These are phyloP conservation scores for Lemur catta DNA, from an alignment of 2,797 vertebrate genomes.

Conservation along the genomic window DNA sequence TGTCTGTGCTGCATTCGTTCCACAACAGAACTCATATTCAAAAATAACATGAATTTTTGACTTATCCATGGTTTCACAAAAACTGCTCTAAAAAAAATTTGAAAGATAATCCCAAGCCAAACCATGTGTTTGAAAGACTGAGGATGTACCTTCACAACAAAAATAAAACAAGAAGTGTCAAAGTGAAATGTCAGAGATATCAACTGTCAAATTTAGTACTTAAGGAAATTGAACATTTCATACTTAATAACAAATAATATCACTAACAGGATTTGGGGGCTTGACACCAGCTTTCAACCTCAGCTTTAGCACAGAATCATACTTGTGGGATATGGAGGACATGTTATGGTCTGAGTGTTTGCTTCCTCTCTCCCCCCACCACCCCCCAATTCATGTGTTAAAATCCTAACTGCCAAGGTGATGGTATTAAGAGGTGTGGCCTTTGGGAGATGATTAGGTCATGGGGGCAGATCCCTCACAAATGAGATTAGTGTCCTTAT, in stretches of 20 bases:
- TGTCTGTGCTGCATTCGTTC: too few relatives aligned
- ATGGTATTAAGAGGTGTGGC: not conserved
- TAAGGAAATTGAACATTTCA: too few relatives aligned
- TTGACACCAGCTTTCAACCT: not conserved
- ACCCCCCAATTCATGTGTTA: not conserved
- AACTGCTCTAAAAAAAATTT: too few relatives aligned
- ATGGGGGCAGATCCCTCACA: not conserved
- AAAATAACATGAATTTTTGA: too few relatives aligned
- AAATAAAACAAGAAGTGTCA: too few relatives aligned
- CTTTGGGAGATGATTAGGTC: not conserved
- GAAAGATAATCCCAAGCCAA: too few relatives aligned
- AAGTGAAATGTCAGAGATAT: too few relatives aligned
- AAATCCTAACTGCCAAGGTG: not conserved
- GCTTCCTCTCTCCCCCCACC: not conserved
- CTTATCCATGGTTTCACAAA: too few relatives aligned
- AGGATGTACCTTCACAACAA: too few relatives aligned
- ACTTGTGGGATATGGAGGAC: not conserved
- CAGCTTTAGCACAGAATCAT: not conserved
- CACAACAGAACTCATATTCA: too few relatives aligned
- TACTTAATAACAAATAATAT: not conserved
- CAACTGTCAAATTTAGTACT: too few relatives aligned
- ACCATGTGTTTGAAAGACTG: too few relatives aligned
- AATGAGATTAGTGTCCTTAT: not conserved
- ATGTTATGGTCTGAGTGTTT: not conserved
- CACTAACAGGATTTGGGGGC: not conserved